Evolutionary conservation across 1,140 invertebrate species (phyloP).

Genomic region (Thaumatotibia leucotreta): DNA sequence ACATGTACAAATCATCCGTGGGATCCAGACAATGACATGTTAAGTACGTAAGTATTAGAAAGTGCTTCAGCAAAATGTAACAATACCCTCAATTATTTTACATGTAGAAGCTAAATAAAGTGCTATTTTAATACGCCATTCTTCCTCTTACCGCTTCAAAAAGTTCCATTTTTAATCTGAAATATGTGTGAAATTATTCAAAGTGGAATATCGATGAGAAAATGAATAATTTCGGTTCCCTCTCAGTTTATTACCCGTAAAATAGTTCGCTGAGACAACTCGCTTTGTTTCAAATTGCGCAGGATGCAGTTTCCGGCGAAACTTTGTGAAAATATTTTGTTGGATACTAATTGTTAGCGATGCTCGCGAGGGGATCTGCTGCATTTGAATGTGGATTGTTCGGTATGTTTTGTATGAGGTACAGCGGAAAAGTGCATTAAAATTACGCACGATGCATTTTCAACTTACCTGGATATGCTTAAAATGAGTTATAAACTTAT

Average conservation of each 20-base stretch:
- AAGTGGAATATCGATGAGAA: conserved; percentile 20
- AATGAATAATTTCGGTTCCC: conserved; percentile 33
- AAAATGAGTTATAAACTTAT: too few relatives aligned
- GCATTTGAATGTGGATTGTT: conserved; percentile 12
- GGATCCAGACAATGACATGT: too few relatives aligned
- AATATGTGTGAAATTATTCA: neutral
- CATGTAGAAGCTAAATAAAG: too few relatives aligned
- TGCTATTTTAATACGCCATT: too few relatives aligned
- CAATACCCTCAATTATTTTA: too few relatives aligned
- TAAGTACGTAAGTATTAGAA: too few relatives aligned
- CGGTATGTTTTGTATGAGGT: neutral
- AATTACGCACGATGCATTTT: too few relatives aligned
- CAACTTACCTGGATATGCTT: too few relatives aligned
- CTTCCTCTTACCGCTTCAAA: too few relatives aligned
- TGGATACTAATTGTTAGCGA: conserved; percentile 49
- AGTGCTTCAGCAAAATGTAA: too few relatives aligned
- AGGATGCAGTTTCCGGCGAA: conserved; percentile 38
- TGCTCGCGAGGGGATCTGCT: conserved; percentile 19
- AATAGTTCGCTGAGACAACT: conserved; percentile 48
- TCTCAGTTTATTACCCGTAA: conserved; percentile 43
- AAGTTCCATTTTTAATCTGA: neutral
- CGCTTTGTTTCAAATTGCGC: conserved; percentile 46
- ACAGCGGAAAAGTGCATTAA: neutral
- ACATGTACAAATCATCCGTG: too few relatives aligned
- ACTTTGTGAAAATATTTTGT: conserved; percentile 63